phyloP scores from a whole-genome alignment of 2,888 invertebrate species.

The Cephus pulcher region DNA sequence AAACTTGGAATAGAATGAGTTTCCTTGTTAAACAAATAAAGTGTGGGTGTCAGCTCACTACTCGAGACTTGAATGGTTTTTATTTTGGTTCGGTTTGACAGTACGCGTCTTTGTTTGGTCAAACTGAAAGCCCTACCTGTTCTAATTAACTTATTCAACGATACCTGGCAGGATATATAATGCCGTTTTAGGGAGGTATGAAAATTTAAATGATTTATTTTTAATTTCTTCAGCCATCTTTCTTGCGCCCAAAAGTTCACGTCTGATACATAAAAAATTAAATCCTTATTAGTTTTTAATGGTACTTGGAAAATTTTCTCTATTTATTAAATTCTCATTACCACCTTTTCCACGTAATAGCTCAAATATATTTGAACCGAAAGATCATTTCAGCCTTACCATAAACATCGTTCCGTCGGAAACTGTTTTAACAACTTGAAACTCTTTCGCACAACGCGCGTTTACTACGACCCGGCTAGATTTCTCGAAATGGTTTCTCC shows the following conservation, averaged over 20 bases:
- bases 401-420: neutral
- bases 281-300: neutral
- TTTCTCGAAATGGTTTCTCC: neutral
- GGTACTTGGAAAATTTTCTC: neutral
- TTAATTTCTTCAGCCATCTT: neutral
- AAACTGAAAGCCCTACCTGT: constrained; percentile 60
- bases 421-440: neutral
- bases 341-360: neutral
- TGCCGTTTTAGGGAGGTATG: constrained; percentile 40
- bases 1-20: neutral
- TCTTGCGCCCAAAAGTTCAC: neutral
- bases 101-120: constrained; percentile 53
- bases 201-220: neutral
- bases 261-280: neutral
- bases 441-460: neutral
- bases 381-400: neutral
- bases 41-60: constrained; percentile 40
- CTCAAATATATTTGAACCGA: neutral
- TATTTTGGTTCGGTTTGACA: constrained; percentile 64
- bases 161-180: constrained; percentile 59
- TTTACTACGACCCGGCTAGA: neutral
- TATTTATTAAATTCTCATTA: neutral
- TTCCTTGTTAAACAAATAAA: constrained; percentile 28
- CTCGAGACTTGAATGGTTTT: constrained; percentile 50
- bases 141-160: constrained; percentile 64